Evolutionary conservation across 2,113 vertebrate genomes (phyloP), one percentile per base, ranked within the genome.

Genomic region (Xiphophorus couchianus): DNA sequence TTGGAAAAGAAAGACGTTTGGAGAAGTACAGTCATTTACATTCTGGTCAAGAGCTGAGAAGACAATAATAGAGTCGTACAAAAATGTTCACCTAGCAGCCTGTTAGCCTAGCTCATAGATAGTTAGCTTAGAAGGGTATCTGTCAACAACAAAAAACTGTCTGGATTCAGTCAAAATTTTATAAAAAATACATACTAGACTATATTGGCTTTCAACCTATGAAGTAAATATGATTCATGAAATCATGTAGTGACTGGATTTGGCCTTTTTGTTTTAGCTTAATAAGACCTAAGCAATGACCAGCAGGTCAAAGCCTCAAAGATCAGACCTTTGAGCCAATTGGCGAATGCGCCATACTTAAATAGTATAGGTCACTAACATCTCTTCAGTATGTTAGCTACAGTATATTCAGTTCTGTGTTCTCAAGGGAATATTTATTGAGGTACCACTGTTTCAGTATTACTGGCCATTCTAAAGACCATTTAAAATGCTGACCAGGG

Each of bases 1-100:
- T 44, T 60, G 17, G n/a, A 61, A 75, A 10, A 73, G 69, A 48
- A 48, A 76, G 79, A 30, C 8, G 65, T 63, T 71, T 74, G 66
- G 28, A 28, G 30, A 80, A 80, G 37, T 69, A 27, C 1, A 4
- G 25, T 10, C 42, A 42, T 65, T 77, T 54, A 48, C 44, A 44
- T 71, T 29, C 29, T 5, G 9, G 25, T 15, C 35, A 60, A 28
- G 6, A 66, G 25, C 58, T 31, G 11, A 54, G 22, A 28, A 30
- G 28, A 33, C 22, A 58, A 54, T 10, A 28, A 61, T 28, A 31
- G 19, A 70, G 31, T 30, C 63, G n/a, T 39, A 37, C 0, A 10
- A 14, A 19, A 19, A 19, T 48, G 28, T 65, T 54, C 39, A 28
- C 7, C 31, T 10, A 70, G 44, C 62, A 42, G 31, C 48, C 30